Base-by-base conservation (phyloP, 2,113 vertebrate genomes). In the Anhinga rufa region DNA sequence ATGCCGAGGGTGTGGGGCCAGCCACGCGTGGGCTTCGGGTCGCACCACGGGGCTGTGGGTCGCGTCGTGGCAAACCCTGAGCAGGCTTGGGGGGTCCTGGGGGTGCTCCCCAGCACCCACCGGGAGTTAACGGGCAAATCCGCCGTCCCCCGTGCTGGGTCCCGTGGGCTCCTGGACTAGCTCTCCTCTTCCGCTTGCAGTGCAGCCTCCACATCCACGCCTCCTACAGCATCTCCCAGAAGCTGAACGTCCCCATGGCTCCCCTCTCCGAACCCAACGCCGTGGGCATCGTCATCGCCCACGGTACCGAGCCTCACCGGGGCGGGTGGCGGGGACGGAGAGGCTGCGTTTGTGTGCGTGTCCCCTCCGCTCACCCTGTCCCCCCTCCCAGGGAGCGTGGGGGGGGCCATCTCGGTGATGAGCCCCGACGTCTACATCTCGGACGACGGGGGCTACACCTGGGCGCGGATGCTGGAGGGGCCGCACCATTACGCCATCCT, bases 201-300 rank as follows among this genome's bases (percentile, higher is more conserved):
- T 99, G 99, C 97, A 99, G 98, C 96, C 98, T 99, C 91, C 99
- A 99, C 97, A 99, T 99, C 96, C 99, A 99, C 22, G 99, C 99
- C 17, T 98, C 98, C 86, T 99, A 99, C 94, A 99, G 99, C 97
- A 99, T 98, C 88, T 98, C 98, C 46, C 98, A 99, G 98, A 99
- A 98, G 95, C 98, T 99, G n/a, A 99, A 99, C 3, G 98, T 99
- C 11, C 99, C 99, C 25, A 98, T 99, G 98, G 97, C 98, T 28
- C 99, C 99, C 3, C 98, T 99, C 52, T 98, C 98, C 3, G 99
- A 99, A 95, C 98, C 99, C 79, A 99, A 98, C 72, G 99, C 99
- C 8, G 98, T 99, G 15, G 99, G 99, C 92, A 99, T 99, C 48
- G 97, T 99, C 96, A 98, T 99, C 54, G 99, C 99, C 72, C 99